phyloP scores from a whole-genome alignment of 2,113 vertebrate genomes.

The Cavia porcellus region DNA sequence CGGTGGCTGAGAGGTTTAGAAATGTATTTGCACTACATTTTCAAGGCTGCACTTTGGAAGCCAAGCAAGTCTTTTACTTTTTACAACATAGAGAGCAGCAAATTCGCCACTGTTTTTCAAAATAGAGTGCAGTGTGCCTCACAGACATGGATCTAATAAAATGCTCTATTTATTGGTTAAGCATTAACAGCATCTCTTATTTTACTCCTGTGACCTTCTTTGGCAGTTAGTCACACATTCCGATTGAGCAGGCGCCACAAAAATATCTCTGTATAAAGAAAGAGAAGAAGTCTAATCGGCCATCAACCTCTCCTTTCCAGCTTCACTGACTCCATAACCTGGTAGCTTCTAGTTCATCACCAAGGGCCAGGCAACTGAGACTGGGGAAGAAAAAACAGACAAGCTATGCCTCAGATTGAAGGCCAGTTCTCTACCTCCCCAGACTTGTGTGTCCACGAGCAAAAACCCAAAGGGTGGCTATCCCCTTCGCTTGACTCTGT shows the following conservation, averaged over 20 bases:
- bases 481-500: not conserved
- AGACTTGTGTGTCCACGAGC: not conserved
- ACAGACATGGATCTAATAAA: conserved; percentile 76
- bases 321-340: conserved; percentile 8
- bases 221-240: conserved; percentile 79
- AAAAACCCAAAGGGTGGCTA: not conserved
- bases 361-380: not conserved
- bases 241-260: conserved; percentile 62
- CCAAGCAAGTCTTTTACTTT: conserved; percentile 42
- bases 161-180: conserved; percentile 75
- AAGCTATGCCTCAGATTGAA: not conserved
- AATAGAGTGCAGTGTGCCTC: not conserved
- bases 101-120: conserved; percentile 58
- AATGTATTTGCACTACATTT: not conserved
- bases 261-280: conserved; percentile 69
- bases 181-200: conserved; percentile 73
- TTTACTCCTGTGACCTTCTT: conserved; percentile 72
- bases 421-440: not conserved
- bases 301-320: conserved; percentile 60
- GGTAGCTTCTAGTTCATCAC: not conserved
- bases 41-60: conserved; percentile 30
- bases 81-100: conserved; percentile 27
- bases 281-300: conserved; percentile 62
- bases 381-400: not conserved
- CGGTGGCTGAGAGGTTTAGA: not conserved